These are phyloP conservation scores for Syrmaticus mikado DNA, from an alignment of 2,113 vertebrate genomes.

Conservation along the genomic window DNA sequence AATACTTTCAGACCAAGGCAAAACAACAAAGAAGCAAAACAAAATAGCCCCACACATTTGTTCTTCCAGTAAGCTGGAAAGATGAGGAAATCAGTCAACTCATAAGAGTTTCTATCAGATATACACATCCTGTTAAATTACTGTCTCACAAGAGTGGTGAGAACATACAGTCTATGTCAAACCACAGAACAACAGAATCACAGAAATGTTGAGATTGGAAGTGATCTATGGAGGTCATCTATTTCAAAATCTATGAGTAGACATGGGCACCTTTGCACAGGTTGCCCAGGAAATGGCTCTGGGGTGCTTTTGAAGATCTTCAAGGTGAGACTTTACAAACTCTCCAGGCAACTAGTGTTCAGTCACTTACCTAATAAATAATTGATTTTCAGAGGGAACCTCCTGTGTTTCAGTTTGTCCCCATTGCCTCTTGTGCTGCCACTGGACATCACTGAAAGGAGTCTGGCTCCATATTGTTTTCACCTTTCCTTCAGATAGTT, in stretches of 20 bases:
- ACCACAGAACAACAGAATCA: not conserved
- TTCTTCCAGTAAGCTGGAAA: not conserved
- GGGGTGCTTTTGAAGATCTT: not conserved
- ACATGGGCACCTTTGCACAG: accelerated
- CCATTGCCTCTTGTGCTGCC: not conserved
- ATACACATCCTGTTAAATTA: not conserved
- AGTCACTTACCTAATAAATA: not conserved
- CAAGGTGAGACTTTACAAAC: accelerated
- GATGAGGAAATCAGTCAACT: not conserved
- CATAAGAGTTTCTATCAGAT: not conserved
- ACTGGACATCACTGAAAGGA: not conserved
- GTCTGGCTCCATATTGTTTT: accelerated
- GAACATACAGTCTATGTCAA: not conserved
- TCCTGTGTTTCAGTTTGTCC: not conserved
- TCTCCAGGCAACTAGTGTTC: not conserved
- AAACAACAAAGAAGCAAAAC: not conserved
- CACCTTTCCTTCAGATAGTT: not conserved
- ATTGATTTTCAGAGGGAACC: not conserved
- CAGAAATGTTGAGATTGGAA: not conserved
- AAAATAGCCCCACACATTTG: not conserved
- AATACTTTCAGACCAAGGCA: not conserved
- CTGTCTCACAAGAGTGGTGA: not conserved
- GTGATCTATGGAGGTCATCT: not conserved
- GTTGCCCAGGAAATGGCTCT: not conserved
- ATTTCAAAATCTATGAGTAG: accelerated